A percentile compares a stretch with the other conserved stretches of the same genome.
Conservation (phyloP, 1,140 invertebrate genomes). For the Theocolax elegans region DNA sequence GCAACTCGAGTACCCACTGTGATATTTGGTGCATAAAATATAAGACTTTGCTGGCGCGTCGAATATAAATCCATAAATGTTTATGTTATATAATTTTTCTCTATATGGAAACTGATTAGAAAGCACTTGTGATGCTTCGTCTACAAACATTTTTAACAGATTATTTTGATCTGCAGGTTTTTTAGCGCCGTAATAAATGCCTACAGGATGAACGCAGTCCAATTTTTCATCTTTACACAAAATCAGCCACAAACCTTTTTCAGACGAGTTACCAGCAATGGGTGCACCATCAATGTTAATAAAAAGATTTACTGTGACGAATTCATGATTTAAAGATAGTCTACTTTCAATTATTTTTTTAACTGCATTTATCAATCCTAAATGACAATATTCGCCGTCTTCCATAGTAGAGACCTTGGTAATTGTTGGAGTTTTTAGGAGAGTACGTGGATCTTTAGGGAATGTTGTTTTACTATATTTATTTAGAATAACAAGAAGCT, state of each 20-base stretch:
- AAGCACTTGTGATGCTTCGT: constrained; percentile 41
- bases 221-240: constrained; percentile 39
- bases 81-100: constrained; percentile 31
- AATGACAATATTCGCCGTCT: neutral
- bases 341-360: neutral
- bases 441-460: neutral
- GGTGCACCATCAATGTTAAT: constrained; percentile 45
- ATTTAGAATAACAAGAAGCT: neutral
- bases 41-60: constrained; percentile 60
- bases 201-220: constrained; percentile 42
- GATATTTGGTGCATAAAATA: constrained; percentile 55
- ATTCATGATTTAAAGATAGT: neutral
- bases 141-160: constrained; percentile 41
- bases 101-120: constrained; percentile 33
- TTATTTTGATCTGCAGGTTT: constrained; percentile 32
- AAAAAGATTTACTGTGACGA: neutral
- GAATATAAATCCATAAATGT: constrained; percentile 46
- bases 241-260: constrained; percentile 49
- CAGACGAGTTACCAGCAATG: neutral
- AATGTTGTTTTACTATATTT: neutral
- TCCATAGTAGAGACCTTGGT: neutral
- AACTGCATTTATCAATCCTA: neutral
- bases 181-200: constrained; percentile 23
- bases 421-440: neutral
- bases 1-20: constrained; percentile 56